Conservation (phyloP, 1,140 invertebrate genomes). For the Helicorthomorpha holstii region DNA sequence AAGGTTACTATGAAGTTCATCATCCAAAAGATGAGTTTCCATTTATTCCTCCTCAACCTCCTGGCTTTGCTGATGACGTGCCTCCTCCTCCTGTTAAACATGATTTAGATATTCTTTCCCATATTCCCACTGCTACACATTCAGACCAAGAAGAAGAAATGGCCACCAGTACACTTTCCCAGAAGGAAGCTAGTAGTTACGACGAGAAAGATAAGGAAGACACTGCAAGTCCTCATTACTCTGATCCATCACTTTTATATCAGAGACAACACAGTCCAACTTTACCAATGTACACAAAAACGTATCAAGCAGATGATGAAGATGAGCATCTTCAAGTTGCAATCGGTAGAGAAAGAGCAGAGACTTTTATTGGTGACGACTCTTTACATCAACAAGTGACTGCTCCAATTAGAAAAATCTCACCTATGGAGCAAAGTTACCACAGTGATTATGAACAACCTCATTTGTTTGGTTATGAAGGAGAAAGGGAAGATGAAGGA, state of each 20-base stretch:
- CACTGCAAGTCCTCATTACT: not conserved
- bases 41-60: not conserved
- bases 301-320: not conserved
- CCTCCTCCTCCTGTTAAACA: not conserved
- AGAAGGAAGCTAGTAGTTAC: not conserved
- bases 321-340: not conserved
- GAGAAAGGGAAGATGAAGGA: not conserved
- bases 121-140: not conserved
- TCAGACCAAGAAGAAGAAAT: not conserved
- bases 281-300: not conserved
- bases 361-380: not conserved
- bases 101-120: not conserved
- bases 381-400: too few relatives aligned
- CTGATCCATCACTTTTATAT: not conserved
- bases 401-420: too few relatives aligned
- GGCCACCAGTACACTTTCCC: not conserved
- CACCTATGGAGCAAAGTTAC: not conserved
- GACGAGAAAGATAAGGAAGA: not conserved
- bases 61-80: not conserved
- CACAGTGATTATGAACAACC: not conserved
- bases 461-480: not conserved
- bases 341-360: not conserved
- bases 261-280: not conserved
- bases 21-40: not conserved
- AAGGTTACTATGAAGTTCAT: conserved; percentile 5